Percentiles rank a stretch among this genome's conserved stretches.
phyloP scores from a whole-genome alignment of 1,140 invertebrate genomes.

The Hyphantria cunea region DNA sequence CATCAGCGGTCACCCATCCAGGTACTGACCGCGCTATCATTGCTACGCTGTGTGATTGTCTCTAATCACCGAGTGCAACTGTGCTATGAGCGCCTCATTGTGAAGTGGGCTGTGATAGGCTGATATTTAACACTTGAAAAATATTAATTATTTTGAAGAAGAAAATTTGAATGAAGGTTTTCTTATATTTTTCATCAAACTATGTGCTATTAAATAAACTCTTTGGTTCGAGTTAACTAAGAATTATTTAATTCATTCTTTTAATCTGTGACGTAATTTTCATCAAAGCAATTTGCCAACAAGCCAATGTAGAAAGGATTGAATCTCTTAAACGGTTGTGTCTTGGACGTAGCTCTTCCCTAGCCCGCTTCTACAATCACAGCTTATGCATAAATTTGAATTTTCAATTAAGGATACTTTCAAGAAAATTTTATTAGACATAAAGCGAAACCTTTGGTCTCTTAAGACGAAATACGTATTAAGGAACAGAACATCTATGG shows the following conservation, averaged over 20 bases:
- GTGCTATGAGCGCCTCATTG: no score
- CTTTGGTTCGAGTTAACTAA: constrained; percentile 34
- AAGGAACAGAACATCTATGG: constrained; percentile 47
- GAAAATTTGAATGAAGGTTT: no score
- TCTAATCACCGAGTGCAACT: no score
- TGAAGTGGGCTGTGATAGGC: no score
- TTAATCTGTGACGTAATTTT: constrained; percentile 61
- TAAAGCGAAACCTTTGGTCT: constrained; percentile 80
- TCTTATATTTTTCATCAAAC: no score
- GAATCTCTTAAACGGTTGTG: constrained; percentile 63
- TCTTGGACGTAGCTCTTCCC: constrained; percentile 46
- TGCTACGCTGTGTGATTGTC: no score
- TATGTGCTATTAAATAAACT: neutral
- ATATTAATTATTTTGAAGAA: no score
- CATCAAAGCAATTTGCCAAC: constrained; percentile 64
- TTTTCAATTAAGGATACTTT: constrained; percentile 81
- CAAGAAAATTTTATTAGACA: constrained; percentile 80
- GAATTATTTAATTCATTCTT: constrained; percentile 49
- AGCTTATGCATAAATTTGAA: constrained; percentile 82
- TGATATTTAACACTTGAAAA: no score
- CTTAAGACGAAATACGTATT: constrained; percentile 76
- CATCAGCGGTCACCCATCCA: no score
- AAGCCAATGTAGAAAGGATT: constrained; percentile 50
- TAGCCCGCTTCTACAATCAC: constrained; percentile 69
- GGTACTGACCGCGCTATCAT: no score